Percentiles rank a stretch among this genome's conserved stretches.
Conservation (phyloP, 2,888 invertebrate genomes). For the Pimpla rufipes region DNA sequence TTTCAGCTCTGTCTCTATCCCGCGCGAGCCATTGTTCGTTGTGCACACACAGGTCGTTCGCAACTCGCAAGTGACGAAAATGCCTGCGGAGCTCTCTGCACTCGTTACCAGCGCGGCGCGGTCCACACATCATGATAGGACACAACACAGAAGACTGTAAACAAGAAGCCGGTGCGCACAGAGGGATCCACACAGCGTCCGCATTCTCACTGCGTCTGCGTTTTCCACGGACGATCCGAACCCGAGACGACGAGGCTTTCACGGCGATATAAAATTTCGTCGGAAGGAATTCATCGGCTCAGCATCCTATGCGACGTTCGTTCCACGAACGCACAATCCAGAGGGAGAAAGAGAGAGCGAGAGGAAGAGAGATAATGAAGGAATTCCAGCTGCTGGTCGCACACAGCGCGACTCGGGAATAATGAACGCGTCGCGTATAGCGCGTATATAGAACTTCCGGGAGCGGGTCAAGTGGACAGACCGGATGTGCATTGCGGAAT, state of each 20-base stretch:
- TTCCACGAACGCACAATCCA: not conserved
- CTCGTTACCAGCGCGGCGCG: not conserved
- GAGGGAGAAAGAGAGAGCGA: too few relatives aligned
- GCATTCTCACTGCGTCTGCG: not conserved
- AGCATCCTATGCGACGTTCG: conserved; percentile 11
- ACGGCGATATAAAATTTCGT: not conserved
- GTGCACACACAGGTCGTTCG: not conserved
- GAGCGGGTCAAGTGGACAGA: conserved; percentile 23
- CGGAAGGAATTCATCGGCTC: not conserved
- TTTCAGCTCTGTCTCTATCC: not conserved
- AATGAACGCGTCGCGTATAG: not conserved
- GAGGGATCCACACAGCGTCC: not conserved
- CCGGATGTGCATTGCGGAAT: conserved; percentile 36
- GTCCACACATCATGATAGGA: conserved; percentile 1
- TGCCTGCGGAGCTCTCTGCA: not conserved
- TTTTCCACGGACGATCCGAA: conserved; percentile 1
- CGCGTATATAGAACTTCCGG: conserved; percentile 13
- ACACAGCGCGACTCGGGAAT: not conserved
- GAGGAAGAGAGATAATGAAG: conserved; percentile 2
- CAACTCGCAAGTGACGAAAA: conserved; percentile 15
- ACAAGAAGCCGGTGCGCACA: not conserved
- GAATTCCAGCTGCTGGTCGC: conserved; percentile 12
- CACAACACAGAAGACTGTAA: not conserved
- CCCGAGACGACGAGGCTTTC: not conserved
- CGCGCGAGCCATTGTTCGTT: not conserved